Evolutionary conservation across 2,888 invertebrate genomes (phyloP).

Genomic region (Scaptomyza cyrtandrae): DNA sequence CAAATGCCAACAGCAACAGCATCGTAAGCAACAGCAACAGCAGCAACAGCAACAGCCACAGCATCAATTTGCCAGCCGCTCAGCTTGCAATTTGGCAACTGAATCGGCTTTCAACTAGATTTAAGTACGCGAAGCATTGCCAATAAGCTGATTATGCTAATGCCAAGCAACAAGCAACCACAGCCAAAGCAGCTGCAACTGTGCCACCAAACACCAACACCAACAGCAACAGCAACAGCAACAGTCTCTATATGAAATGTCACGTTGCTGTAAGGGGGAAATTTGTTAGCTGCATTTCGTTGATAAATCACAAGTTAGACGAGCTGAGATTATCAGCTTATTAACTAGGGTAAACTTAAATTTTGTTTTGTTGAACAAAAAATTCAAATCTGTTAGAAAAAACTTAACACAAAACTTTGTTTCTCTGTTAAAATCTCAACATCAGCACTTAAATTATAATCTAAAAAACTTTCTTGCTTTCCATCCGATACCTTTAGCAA

Average conservation of each 20-base stretch:
- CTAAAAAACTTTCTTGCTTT: not conserved
- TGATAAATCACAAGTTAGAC: not conserved
- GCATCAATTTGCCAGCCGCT: conserved; percentile 31
- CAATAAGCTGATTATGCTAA: conserved; percentile 64
- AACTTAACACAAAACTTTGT: too few relatives aligned
- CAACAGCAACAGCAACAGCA: conserved; percentile 21
- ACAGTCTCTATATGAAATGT: conserved; percentile 46
- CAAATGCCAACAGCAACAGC: conserved; percentile 15
- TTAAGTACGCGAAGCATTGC: conserved; percentile 35
- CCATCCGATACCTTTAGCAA: too few relatives aligned
- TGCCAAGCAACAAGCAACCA: conserved; percentile 49
- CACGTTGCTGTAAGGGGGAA: conserved; percentile 52
- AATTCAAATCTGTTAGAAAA: too few relatives aligned
- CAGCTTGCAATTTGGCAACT: conserved; percentile 55
- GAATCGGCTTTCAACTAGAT: conserved; percentile 34
- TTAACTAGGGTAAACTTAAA: not conserved
- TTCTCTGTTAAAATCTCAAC: too few relatives aligned
- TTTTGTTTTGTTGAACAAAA: not conserved
- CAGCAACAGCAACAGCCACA: conserved; percentile 1
- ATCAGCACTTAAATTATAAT: too few relatives aligned
- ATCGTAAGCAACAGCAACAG: not conserved
- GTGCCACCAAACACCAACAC: conserved; percentile 13
- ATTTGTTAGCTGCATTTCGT: not conserved
- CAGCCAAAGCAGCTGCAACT: conserved; percentile 21
- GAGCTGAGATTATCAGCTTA: not conserved